Evolutionary conservation across 1,140 invertebrate species (phyloP).

Genomic region (Lutraria rhynchaena): DNA sequence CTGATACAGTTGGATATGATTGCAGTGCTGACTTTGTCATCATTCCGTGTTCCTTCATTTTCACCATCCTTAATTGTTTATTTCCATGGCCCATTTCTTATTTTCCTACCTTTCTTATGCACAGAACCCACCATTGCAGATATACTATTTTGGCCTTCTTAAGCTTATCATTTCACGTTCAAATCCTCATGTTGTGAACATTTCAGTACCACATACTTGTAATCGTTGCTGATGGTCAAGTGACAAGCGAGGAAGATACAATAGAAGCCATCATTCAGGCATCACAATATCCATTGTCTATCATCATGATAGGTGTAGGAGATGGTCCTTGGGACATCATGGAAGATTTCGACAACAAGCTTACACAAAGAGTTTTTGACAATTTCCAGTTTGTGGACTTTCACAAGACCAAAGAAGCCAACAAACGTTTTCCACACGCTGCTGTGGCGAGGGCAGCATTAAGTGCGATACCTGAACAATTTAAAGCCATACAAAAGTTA

Average conservation of each 20-base stretch:
- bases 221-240: constrained; percentile 83
- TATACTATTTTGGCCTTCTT: no score
- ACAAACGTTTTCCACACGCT: constrained; percentile 77
- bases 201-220: constrained; percentile 83
- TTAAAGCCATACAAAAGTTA: constrained; percentile 78
- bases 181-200: no score
- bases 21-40: no score
- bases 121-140: no score
- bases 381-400: constrained; percentile 85
- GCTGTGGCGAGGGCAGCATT: constrained; percentile 82
- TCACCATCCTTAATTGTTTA: no score
- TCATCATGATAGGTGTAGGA: constrained; percentile 84
- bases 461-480: constrained; percentile 84
- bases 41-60: no score
- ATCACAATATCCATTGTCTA: constrained; percentile 83
- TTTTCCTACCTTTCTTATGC: no score
- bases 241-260: constrained; percentile 82
- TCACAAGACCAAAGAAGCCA: constrained; percentile 63
- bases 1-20: no score
- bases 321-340: constrained; percentile 84
- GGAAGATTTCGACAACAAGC: constrained; percentile 83
- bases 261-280: constrained; percentile 83
- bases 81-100: no score
- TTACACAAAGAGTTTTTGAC: constrained; percentile 83
- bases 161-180: no score